Percentiles rank a stretch among this genome's conserved stretches.
phyloP scores from a whole-genome alignment of 30 jellyfish, hydroid and myxozoan genomes.

The Rhopilema esculentum region DNA sequence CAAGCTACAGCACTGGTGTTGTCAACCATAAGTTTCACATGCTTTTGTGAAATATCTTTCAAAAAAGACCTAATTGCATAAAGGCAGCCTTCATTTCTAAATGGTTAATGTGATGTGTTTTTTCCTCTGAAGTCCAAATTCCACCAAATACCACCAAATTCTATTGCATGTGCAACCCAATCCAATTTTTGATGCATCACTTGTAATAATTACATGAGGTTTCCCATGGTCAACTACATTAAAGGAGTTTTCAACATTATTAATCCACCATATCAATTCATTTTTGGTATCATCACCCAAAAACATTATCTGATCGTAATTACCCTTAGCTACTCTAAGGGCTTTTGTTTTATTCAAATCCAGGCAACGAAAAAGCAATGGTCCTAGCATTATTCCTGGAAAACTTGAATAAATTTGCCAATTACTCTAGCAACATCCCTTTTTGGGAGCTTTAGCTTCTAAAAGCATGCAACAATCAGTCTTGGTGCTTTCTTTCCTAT shows the following conservation, averaged over 20 bases:
- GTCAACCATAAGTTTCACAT: slow-evolving; percentile 64
- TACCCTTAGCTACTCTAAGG: slow-evolving; percentile 21
- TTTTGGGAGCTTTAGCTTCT: not conserved
- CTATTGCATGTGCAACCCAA: slow-evolving; percentile 62
- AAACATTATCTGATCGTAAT: slow-evolving; percentile 9
- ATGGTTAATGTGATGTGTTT: slow-evolving; percentile 38
- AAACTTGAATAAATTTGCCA: slow-evolving; percentile 41
- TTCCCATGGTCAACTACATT: slow-evolving; percentile 7
- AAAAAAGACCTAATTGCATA: slow-evolving; percentile 15
- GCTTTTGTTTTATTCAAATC: slow-evolving; percentile 54
- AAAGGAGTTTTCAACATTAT: not conserved
- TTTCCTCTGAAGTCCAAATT: slow-evolving; percentile 54
- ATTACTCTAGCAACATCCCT: slow-evolving; percentile 48
- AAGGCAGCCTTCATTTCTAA: slow-evolving; percentile 47
- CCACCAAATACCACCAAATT: slow-evolving; percentile 47
- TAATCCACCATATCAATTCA: slow-evolving; percentile 57
- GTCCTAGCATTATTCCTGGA: slow-evolving; percentile 64
- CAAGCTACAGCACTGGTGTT: slow-evolving; percentile 69
- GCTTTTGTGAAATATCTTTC: slow-evolving; percentile 13
- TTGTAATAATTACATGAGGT: slow-evolving; percentile 22
- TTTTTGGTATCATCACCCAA: not conserved
- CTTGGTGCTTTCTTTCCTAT: not conserved
- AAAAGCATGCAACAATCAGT: not conserved
- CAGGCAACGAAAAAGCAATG: slow-evolving; percentile 34
- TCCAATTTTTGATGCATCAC: slow-evolving; percentile 77